These are phyloP conservation scores for Hydraecia micacea DNA, from an alignment of 2,888 invertebrate species.

Conservation along the genomic window DNA sequence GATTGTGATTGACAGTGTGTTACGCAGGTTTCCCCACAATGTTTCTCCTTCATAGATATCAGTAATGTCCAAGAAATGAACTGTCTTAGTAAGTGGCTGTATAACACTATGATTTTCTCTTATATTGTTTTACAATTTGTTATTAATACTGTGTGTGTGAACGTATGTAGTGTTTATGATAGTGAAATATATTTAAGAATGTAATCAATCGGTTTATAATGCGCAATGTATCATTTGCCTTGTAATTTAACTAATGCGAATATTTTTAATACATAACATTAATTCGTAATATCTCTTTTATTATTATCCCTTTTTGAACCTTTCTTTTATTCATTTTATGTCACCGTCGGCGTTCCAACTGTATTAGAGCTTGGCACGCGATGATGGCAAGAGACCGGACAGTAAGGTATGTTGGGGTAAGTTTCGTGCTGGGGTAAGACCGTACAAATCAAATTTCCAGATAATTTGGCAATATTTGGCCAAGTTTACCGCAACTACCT, in stretches of 20 bases:
- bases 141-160: constrained; percentile 21
- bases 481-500: too few species aligned
- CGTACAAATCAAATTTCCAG: too few species aligned
- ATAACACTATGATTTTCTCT: not conserved
- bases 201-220: constrained; percentile 45
- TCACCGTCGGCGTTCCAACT: too few species aligned
- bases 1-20: too few species aligned
- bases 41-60: not conserved
- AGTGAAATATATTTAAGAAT: constrained; percentile 41
- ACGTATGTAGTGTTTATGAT: constrained; percentile 34
- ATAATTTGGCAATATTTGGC: too few species aligned
- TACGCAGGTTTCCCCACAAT: not conserved
- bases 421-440: too few species aligned
- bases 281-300: constrained; percentile 37
- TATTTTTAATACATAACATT: constrained; percentile 60
- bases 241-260: constrained; percentile 49
- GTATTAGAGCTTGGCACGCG: too few species aligned
- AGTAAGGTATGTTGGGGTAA: too few species aligned
- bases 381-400: too few species aligned
- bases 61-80: not conserved
- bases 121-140: constrained; percentile 4
- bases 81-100: not conserved
- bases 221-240: constrained; percentile 56
- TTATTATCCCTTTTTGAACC: not conserved
- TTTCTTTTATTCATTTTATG: not conserved